A percentile compares a stretch with the other conserved stretches of the same genome.
These are phyloP conservation scores for Virgularia gustaviana DNA, from an alignment of 92 coral and sea anemone genomes.

Conservation along the genomic window DNA sequence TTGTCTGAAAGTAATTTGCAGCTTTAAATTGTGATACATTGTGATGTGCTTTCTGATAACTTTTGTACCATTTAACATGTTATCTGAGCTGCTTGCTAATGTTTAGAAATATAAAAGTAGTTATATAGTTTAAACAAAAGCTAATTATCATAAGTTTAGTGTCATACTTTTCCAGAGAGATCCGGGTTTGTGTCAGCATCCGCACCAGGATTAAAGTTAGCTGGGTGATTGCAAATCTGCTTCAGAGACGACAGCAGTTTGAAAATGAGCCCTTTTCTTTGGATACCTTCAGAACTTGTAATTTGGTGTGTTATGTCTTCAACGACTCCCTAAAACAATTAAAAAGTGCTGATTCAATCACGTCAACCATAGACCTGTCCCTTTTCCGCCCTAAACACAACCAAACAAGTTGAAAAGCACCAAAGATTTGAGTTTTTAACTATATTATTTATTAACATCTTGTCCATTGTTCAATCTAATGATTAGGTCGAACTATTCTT, in stretches of 20 bases:
- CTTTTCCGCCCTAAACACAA: not conserved
- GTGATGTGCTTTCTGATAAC: too few species aligned
- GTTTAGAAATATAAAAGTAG: not conserved
- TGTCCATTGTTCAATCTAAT: too few species aligned
- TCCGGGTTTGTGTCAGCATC: constrained; percentile 27
- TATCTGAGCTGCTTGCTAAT: too few species aligned
- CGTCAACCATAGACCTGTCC: not conserved
- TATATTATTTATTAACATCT: too few species aligned
- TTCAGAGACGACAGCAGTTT: constrained; percentile 42
- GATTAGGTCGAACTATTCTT: too few species aligned
- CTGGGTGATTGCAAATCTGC: constrained; percentile 49
- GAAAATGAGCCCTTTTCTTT: constrained; percentile 42
- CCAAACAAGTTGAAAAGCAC: too few species aligned
- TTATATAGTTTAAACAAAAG: not conserved
- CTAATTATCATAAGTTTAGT: too few species aligned
- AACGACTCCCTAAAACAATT: constrained; percentile 41
- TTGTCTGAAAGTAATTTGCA: constrained; percentile 8
- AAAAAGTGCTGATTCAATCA: not conserved
- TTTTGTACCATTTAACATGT: too few species aligned
- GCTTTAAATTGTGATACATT: not conserved
- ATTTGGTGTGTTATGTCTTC: constrained; percentile 38
- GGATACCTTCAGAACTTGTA: constrained; percentile 23
- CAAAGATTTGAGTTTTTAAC: too few species aligned
- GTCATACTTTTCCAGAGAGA: constrained; percentile 37
- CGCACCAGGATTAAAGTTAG: constrained; percentile 34